Conservation (phyloP, 2,797 vertebrate species). For the Chaunax sp. region DNA sequence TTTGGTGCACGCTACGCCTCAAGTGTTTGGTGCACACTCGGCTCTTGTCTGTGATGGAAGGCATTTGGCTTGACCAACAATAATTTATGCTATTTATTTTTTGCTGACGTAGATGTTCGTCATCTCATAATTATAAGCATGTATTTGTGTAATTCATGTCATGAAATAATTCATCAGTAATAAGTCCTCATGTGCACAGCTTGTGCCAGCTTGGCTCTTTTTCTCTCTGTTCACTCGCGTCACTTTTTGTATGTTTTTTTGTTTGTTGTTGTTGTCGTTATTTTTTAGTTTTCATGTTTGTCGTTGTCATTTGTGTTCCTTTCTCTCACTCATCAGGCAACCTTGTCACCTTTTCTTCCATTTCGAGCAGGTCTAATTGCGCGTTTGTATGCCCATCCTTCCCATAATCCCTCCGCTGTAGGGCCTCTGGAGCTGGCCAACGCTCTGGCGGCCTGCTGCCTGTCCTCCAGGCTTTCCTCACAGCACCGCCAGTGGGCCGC, state of each 20-base stretch:
- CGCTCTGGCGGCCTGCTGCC: conserved; percentile 97
- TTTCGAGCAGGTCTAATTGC: conserved; percentile 92
- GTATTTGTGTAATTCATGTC: background rate
- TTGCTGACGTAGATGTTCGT: background rate
- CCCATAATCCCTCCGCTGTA: conserved; percentile 94
- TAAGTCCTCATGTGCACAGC: background rate
- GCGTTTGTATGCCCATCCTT: conserved; percentile 93
- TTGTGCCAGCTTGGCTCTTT: background rate
- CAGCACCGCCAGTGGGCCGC: conserved; percentile 99
- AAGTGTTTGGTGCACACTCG: too few relatives aligned
- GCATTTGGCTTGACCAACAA: too few relatives aligned
- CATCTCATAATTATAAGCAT: conserved; percentile 2
- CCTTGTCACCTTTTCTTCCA: conserved; percentile 85
- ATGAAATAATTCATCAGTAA: background rate
- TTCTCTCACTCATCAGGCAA: conserved; percentile 58
- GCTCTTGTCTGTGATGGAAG: too few relatives aligned
- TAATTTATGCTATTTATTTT: too few relatives aligned
- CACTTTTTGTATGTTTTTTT: conserved; percentile 16
- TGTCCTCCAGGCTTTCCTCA: conserved; percentile 95
- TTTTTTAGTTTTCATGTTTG: conserved; percentile 24
- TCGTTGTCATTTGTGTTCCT: conserved; percentile 13
- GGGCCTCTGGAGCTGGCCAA: conserved; percentile 99
- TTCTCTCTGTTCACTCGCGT: conserved; percentile 4
- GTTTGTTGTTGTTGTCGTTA: background rate
- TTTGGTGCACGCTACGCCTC: too few relatives aligned